These are phyloP conservation scores for Scytalopus superciliaris DNA, from an alignment of 2,113 vertebrate species.

Conservation along the genomic window DNA sequence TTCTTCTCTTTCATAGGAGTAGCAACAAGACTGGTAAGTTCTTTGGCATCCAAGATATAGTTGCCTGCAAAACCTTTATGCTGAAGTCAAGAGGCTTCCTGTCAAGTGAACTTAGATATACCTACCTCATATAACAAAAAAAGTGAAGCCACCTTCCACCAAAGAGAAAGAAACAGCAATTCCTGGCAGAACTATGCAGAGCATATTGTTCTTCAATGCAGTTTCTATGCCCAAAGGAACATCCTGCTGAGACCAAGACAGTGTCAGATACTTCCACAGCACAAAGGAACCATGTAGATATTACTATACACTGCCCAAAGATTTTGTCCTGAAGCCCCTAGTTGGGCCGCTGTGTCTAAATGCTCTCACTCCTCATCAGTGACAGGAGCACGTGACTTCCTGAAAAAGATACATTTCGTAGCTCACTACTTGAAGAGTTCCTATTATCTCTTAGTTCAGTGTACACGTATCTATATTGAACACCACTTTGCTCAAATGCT, in stretches of 20 bases:
- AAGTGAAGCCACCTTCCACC: neutral
- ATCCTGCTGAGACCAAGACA: neutral
- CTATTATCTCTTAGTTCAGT: neutral
- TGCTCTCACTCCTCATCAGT: neutral
- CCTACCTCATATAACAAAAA: neutral
- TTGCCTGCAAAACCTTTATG: neutral
- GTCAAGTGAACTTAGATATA: neutral
- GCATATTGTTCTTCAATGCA: neutral
- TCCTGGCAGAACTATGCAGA: neutral
- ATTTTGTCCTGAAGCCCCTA: neutral
- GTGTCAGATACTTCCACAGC: neutral
- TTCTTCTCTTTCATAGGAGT: neutral
- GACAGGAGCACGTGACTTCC: neutral
- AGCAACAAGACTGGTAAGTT: neutral
- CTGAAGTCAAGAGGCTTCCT: neutral
- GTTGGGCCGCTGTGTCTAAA: neutral
- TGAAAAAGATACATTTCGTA: neutral
- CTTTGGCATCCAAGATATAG: neutral
- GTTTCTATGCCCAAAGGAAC: neutral
- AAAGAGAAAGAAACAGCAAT: neutral
- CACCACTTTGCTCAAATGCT: neutral
- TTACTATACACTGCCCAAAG: neutral
- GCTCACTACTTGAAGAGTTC: neutral
- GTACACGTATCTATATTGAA: neutral
- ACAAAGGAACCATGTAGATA: neutral